Evolutionary conservation across 2,888 invertebrate species (phyloP).

Genomic region (Stenodema calcarata): DNA sequence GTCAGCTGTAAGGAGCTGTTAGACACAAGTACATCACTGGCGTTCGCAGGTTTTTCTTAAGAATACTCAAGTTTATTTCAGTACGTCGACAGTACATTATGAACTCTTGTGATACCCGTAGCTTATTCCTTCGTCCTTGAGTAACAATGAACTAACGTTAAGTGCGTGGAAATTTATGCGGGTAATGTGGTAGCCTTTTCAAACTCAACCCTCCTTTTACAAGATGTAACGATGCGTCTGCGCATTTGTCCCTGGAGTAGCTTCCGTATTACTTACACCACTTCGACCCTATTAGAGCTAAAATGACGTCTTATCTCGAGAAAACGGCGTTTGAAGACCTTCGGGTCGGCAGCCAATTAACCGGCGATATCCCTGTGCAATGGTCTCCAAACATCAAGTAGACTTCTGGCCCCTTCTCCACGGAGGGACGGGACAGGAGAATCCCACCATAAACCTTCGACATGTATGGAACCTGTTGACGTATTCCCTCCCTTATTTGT

Average conservation of each 20-base stretch:
- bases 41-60: no score
- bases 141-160: neutral
- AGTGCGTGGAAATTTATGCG: neutral
- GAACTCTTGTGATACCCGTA: no score
- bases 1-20: no score
- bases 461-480: neutral
- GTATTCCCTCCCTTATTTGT: constrained; percentile 3
- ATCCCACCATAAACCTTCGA: neutral
- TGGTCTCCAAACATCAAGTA: neutral
- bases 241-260: neutral
- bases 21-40: no score
- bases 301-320: constrained; percentile 15
- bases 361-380: neutral
- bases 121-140: neutral
- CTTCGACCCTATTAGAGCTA: neutral
- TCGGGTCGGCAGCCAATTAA: neutral
- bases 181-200: neutral
- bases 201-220: neutral
- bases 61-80: no score
- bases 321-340: neutral
- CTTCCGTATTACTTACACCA: neutral
- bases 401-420: neutral
- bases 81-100: no score
- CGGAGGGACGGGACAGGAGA: constrained; percentile 6
- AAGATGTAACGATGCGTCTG: neutral